A percentile compares a stretch with the other conserved stretches of the same genome.
These are phyloP conservation scores for Antheraea assamensis DNA, from an alignment of 2,888 invertebrate genomes.

Conservation along the genomic window DNA sequence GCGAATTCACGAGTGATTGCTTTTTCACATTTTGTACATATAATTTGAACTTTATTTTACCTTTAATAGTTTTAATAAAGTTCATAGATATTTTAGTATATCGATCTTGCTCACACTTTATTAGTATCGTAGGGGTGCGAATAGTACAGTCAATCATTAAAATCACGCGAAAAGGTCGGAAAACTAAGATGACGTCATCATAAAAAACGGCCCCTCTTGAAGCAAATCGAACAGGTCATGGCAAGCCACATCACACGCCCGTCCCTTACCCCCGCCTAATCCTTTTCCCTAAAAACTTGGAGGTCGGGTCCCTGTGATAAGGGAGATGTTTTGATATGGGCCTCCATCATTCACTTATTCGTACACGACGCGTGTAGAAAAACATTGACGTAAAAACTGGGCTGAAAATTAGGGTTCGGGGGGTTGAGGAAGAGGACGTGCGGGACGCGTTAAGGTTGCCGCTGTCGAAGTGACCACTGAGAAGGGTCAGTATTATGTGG, in stretches of 20 bases:
- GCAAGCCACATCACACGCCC: slow-evolving; percentile 2
- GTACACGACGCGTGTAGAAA: slow-evolving; percentile 76
- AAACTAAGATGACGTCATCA: slow-evolving; percentile 1
- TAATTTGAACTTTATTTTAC: no score
- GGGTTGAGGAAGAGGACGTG: slow-evolving; percentile 24
- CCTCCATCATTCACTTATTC: slow-evolving; percentile 68
- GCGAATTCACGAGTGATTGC: no score
- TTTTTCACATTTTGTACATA: no score
- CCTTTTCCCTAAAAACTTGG: slow-evolving; percentile 66
- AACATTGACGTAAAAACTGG: slow-evolving; percentile 82
- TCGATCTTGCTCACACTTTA: neutral
- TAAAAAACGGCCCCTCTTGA: slow-evolving; percentile 1
- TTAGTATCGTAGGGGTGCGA: neutral
- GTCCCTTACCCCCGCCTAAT: slow-evolving; percentile 18
- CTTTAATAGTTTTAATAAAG: no score
- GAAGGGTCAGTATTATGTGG: slow-evolving; percentile 79
- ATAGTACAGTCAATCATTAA: neutral
- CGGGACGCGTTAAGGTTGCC: slow-evolving; percentile 44
- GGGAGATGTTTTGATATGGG: slow-evolving; percentile 79
- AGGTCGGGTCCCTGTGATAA: slow-evolving; percentile 64
- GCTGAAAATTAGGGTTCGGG: slow-evolving; percentile 65
- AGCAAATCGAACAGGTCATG: slow-evolving; percentile 12
- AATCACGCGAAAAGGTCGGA: neutral
- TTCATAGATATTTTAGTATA: no score
- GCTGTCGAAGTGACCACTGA: slow-evolving; percentile 82